phyloP scores from a whole-genome alignment of 2,888 invertebrate genomes.

The Caenorhabditis imperialis region DNA sequence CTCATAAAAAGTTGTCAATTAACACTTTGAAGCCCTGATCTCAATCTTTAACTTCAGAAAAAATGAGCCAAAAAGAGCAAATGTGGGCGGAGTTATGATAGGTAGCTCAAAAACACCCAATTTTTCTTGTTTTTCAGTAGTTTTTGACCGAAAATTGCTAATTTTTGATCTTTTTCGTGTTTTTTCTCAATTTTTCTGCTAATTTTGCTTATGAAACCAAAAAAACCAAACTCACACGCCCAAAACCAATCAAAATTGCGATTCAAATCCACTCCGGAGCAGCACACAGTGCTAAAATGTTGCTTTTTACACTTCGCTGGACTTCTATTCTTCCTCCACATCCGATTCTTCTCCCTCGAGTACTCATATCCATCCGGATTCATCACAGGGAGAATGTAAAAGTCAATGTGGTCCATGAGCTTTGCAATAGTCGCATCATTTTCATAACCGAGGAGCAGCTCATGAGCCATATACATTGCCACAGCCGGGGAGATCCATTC shows the following conservation, averaged over 20 bases:
- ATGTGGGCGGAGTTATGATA: no score
- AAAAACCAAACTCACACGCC: slow-evolving; percentile 72
- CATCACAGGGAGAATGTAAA: slow-evolving; percentile 76
- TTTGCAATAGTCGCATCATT: slow-evolving; percentile 61
- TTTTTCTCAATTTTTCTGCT: no score
- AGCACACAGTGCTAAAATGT: slow-evolving; percentile 73
- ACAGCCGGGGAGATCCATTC: slow-evolving; percentile 68
- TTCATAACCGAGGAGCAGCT: slow-evolving; percentile 56
- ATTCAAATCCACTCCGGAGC: slow-evolving; percentile 77
- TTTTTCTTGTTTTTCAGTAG: no score
- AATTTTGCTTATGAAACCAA: no score
- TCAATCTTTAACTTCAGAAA: no score
- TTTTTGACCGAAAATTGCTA: no score
- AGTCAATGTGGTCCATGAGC: slow-evolving; percentile 75
- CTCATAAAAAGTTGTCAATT: no score
- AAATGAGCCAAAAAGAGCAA: no score
- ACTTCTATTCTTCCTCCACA: slow-evolving; percentile 78
- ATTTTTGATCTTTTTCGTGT: no score
- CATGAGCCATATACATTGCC: slow-evolving; percentile 69
- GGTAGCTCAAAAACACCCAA: no score
- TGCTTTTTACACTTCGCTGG: slow-evolving; percentile 72
- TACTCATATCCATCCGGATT: slow-evolving; percentile 78
- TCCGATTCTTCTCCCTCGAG: slow-evolving; percentile 72
- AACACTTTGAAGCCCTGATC: no score
- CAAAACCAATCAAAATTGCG: slow-evolving; percentile 78